Evolutionary conservation across 1,140 invertebrate species (phyloP), one percentile per base, ranked within the genome.

Genomic region (Galleria mellonella): DNA sequence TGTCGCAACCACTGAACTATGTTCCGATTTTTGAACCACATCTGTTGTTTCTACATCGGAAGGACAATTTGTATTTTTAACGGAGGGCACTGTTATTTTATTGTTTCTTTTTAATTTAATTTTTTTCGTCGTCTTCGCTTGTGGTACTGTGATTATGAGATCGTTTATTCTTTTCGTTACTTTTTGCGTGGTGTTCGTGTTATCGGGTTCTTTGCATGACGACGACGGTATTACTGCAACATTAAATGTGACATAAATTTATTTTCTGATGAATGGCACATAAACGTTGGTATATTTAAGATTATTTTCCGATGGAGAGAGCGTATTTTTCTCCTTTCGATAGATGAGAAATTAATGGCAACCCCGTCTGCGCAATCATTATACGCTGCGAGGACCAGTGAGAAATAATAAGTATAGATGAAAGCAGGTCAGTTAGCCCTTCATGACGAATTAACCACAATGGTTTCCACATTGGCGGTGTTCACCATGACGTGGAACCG

Each of bases 61-160:
- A 14, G 31, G 33, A 30, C 12, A 38, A 37, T 11, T 51, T 6
- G 6, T 44, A 14, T 30, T 28, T 30, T 36, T 37, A 4, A 28
- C 40, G 28, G 33, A 52, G 49, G 6, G 32, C 23, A 5, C 63
- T 46, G 6, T 40, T 4, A 43, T 42, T 9, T 46, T 17, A 55
- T 74, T 83, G n/a, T 59, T 75, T 39, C 83, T 53, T n/a, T 83
- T 86, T 1, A 86, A 53, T 71, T 77, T 83, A n/a, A 87, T 86
- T 56, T 81, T 85, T 43, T 72, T 58, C 0, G 70, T 62, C 7
- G 60, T 48, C 17, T 67, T 75, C 5, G 56, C 14, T 28, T 73
- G 59, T 10, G 72, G 77, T 7, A 83, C 72, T 4, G 71, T 84
- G 43, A 83, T 72, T 0, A 79, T 52, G 2, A 82, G 43, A 43